Conservation (phyloP, 1,140 invertebrate genomes). For the Trachymyrmex septentrionalis region DNA sequence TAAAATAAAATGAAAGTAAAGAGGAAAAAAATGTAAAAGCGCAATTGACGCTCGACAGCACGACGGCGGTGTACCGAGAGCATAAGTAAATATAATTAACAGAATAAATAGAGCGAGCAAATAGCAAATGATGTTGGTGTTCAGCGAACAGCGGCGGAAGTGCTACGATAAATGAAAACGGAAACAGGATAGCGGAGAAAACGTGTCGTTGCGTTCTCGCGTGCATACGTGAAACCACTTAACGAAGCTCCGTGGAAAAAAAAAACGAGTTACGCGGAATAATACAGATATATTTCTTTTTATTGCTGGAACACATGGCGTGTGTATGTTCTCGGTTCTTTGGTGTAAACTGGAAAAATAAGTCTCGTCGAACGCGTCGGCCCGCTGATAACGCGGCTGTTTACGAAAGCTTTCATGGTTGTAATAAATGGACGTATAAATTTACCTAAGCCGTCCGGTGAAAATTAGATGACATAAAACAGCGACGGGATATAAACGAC, state of each 20-base stretch:
- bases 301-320: background rate
- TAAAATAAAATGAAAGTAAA: background rate
- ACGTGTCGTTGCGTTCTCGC: slow-evolving; percentile 20
- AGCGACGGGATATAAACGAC: slow-evolving; percentile 58
- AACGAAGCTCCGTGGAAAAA: background rate
- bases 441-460: slow-evolving; percentile 50
- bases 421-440: slow-evolving; percentile 62
- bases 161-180: slow-evolving; percentile 55
- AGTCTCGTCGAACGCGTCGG: slow-evolving; percentile 40
- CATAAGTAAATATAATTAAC: slow-evolving; percentile 64
- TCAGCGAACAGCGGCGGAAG: slow-evolving; percentile 42
- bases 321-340: background rate
- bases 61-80: slow-evolving; percentile 26
- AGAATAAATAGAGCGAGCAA: slow-evolving; percentile 58
- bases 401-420: slow-evolving; percentile 39
- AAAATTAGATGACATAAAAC: slow-evolving; percentile 57
- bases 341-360: slow-evolving; percentile 39
- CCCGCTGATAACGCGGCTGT: slow-evolving; percentile 39
- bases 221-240: slow-evolving; percentile 10
- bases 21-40: slow-evolving; percentile 28
- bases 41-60: slow-evolving; percentile 43
- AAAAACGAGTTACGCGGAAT: slow-evolving; percentile 27
- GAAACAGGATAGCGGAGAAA: slow-evolving; percentile 54
- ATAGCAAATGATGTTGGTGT: slow-evolving; percentile 60
- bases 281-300: slow-evolving; percentile 37